Conservation (phyloP, 2,797 vertebrate genomes). For the Platalea minor region DNA sequence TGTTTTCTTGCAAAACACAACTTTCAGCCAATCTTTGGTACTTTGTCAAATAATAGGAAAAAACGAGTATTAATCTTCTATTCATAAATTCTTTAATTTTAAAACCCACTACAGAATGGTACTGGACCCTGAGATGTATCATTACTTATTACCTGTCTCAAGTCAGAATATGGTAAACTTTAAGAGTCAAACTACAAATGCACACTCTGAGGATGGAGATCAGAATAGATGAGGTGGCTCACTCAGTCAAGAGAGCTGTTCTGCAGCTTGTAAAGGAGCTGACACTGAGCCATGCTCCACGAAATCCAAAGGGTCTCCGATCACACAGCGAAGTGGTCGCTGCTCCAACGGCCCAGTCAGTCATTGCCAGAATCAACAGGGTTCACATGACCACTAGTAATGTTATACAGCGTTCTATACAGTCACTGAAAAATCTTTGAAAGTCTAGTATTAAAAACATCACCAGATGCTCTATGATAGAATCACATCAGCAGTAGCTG, state of each 20-base stretch:
- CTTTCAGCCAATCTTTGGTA: background rate
- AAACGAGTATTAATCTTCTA: background rate
- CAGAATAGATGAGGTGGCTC: background rate
- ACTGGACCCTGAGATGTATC: background rate
- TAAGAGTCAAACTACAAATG: background rate
- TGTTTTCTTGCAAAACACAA: background rate
- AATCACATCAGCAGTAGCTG: background rate
- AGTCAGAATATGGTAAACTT: background rate
- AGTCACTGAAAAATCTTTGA: background rate
- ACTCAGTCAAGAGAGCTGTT: background rate
- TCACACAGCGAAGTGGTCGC: background rate
- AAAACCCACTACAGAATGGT: background rate
- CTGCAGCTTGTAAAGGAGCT: background rate
- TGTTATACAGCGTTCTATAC: background rate
- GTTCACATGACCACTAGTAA: background rate
- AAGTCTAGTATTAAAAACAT: background rate
- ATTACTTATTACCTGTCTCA: background rate
- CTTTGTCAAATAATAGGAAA: background rate
- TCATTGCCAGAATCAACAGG: background rate
- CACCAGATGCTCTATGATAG: background rate
- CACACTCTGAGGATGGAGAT: background rate
- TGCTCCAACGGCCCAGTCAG: background rate
- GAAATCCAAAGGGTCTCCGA: background rate
- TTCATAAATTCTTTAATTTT: background rate
- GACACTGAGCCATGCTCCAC: fast-evolving